phyloP scores from a whole-genome alignment of 2,113 vertebrate genomes.

The Rhagologus leucostigma region DNA sequence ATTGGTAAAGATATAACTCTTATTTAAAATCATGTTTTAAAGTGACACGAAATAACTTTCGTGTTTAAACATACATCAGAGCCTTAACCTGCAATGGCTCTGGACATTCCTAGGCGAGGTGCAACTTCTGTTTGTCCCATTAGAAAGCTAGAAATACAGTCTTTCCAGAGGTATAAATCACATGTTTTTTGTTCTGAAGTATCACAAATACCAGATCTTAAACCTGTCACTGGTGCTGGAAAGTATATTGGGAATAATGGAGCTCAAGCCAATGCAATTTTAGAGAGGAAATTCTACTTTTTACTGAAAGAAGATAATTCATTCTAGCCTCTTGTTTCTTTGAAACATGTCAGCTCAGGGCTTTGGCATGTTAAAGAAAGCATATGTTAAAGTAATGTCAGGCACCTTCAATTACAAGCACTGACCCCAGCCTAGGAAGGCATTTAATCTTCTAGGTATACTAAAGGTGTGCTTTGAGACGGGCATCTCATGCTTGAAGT shows the following conservation, averaged over 20 bases:
- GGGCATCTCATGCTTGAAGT: not conserved
- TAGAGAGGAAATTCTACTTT: slow-evolving; percentile 13
- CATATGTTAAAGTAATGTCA: not conserved
- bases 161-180: not conserved
- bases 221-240: not conserved
- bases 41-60: not conserved
- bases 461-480: not conserved
- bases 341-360: not conserved
- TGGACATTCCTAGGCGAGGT: not conserved
- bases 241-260: not conserved
- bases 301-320: not conserved
- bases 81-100: not conserved
- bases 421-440: not conserved
- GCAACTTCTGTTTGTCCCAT: slow-evolving; percentile 12
- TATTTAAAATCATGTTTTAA: not conserved
- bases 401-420: rapidly evolving
- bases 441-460: not conserved
- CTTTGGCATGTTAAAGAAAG: not conserved
- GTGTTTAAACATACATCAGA: not conserved
- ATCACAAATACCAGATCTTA: slow-evolving; percentile 9
- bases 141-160: not conserved
- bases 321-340: not conserved
- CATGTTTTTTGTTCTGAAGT: not conserved
- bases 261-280: not conserved
- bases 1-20: not conserved